Base-by-base conservation (phyloP, 2,113 vertebrate species). In the Bagarius yarrelli region DNA sequence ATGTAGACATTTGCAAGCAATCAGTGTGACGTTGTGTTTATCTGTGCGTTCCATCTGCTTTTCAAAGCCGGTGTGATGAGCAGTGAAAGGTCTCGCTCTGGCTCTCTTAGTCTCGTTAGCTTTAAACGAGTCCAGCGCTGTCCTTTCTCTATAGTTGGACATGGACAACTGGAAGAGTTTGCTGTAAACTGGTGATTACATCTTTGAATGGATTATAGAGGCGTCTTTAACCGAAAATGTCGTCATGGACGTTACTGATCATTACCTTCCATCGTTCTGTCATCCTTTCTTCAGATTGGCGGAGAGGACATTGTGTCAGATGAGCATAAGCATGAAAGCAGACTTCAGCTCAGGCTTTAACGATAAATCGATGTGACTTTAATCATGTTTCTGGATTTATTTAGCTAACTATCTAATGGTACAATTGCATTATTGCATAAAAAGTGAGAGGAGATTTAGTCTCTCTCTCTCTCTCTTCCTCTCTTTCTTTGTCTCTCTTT, bases 71-170 rank as follows among this genome's bases (percentile, higher is more conserved):
- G 90, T 40, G 73, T 75, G 89, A 92, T 90, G 79, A 78, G 88
- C 85, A 89, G 88, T 91, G 91, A 92, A 91, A 88, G 89, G 77
- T 81, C 84, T 78, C 79, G 79, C 73, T 86, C 91, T 91, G 91
- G 90, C 90, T 91, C 89, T 27, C 83, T 87, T 93, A 91, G 91
- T 82, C 82, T 72, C 82, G 85, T 87, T 92, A 91, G 92, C 83
- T 79, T 73, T 83, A 83, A 87, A 85, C 84, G 73, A 86, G 91
- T 89, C 87, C 82, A 76, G 57, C 86, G 84, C 88, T 84, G 78
- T 81, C 84, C 83, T 82, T 34, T 8, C 11, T 15, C 11, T 15
- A 11, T 15, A 23, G 66, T 67, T 85, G 76, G 90, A 84, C 88
- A 83, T 78, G 87, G 87, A 86, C 88, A 83, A 81, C 85, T 84